Evolutionary conservation across 2,888 invertebrate species (phyloP).

Genomic region (Tillus elongatus): DNA sequence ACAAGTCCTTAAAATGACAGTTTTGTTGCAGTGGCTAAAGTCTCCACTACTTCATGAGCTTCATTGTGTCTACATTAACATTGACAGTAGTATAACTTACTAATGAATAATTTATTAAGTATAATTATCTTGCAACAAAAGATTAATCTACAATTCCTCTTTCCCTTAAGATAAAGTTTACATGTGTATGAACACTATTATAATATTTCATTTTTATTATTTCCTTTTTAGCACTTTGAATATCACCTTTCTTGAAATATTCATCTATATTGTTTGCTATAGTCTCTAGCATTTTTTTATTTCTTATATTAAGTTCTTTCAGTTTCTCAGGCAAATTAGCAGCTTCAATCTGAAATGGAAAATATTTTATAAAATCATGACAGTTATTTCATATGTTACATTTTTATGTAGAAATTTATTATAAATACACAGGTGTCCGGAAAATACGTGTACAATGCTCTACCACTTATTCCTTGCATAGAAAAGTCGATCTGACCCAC

Average conservation of each 20-base stretch:
- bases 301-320: slow-evolving; percentile 49
- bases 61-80: no score
- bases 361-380: slow-evolving; percentile 31
- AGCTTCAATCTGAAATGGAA: slow-evolving; percentile 49
- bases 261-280: slow-evolving; percentile 50
- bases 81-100: no score
- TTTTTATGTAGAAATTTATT: no score
- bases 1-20: no score
- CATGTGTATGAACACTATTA: slow-evolving; percentile 65
- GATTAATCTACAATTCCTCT: slow-evolving; percentile 48
- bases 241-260: slow-evolving; percentile 56
- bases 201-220: slow-evolving; percentile 79
- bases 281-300: slow-evolving; percentile 46
- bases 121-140: no score
- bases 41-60: no score
- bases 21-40: no score
- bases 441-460: no score
- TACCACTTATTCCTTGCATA: no score
- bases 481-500: no score
- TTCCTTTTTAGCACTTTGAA: slow-evolving; percentile 54
- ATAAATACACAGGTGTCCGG: no score
- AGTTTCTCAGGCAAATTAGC: slow-evolving; percentile 52
- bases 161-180: slow-evolving; percentile 55
- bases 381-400: slow-evolving; percentile 6
- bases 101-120: no score